These are phyloP conservation scores for Bombus terrestris DNA, from an alignment of 1,140 invertebrate species.

Conservation along the genomic window DNA sequence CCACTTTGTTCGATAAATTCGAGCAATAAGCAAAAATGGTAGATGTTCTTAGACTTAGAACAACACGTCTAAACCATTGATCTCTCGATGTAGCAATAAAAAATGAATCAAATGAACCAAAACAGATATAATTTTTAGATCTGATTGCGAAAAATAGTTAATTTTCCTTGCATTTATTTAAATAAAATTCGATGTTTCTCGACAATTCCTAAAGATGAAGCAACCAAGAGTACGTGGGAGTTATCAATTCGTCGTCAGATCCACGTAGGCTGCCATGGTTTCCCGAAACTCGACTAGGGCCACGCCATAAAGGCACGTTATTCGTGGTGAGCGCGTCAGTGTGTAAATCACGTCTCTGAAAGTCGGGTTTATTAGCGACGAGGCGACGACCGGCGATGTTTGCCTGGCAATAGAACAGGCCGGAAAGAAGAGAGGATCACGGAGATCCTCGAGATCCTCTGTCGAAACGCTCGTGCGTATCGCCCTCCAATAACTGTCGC, in stretches of 20 bases:
- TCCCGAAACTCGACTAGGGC: not conserved
- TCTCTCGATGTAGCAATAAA: too few species aligned
- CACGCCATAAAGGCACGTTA: constrained; percentile 49
- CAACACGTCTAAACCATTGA: too few species aligned
- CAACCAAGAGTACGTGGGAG: too few species aligned
- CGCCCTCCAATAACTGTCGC: constrained; percentile 72
- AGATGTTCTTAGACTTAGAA: too few species aligned
- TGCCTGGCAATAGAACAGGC: constrained; percentile 55
- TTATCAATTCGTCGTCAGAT: not conserved
- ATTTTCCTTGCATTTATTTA: not conserved
- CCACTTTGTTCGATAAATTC: not conserved
- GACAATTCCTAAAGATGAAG: not conserved
- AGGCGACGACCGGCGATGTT: constrained; percentile 69
- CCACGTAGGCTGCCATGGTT: not conserved
- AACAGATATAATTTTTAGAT: too few species aligned
- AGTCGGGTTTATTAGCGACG: constrained; percentile 66
- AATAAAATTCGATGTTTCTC: not conserved
- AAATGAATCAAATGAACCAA: too few species aligned
- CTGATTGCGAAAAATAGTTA: too few species aligned
- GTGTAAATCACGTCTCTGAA: constrained; percentile 64
- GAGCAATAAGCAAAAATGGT: too few species aligned
- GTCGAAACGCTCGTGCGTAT: constrained; percentile 52
- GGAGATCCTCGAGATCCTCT: constrained; percentile 63
- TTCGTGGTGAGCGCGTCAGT: constrained; percentile 28
- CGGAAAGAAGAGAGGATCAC: constrained; percentile 48